Evolutionary conservation across 2,888 invertebrate genomes (phyloP).

Genomic region (Hartigia nigra): DNA sequence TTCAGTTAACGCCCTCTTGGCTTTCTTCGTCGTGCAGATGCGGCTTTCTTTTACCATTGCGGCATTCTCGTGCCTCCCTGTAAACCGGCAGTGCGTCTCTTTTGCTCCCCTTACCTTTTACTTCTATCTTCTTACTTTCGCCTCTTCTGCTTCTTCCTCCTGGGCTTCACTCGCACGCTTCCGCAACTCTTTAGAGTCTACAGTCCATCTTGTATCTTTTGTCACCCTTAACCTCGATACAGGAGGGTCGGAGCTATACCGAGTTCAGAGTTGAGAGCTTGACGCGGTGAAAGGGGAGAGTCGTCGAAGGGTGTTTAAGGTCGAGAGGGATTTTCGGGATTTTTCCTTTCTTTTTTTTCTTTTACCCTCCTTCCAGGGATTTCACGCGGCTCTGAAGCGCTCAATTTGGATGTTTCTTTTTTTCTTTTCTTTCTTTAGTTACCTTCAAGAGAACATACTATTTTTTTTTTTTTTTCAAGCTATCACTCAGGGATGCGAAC

Average conservation of each 20-base stretch:
- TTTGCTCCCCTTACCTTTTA: conserved; percentile 18
- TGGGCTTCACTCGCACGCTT: neutral
- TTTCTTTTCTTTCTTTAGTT: neutral
- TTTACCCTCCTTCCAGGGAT: neutral
- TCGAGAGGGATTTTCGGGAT: conserved; percentile 22
- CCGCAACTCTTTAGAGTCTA: conserved; percentile 4
- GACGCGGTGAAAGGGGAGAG: neutral
- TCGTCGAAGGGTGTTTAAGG: neutral
- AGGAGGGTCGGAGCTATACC: neutral
- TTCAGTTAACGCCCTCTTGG: conserved; percentile 65
- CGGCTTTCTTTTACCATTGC: conserved; percentile 1
- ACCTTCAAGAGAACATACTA: neutral
- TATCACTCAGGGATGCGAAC: neutral
- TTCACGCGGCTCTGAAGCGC: neutral
- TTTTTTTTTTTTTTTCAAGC: neutral
- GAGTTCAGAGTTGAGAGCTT: neutral
- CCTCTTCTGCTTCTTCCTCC: conserved; percentile 25
- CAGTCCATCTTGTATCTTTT: neutral
- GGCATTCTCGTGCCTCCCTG: conserved; percentile 1
- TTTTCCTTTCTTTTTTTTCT: conserved; percentile 10
- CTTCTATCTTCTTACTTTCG: conserved; percentile 11
- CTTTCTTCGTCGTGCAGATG: conserved; percentile 34
- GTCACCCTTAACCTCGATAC: neutral
- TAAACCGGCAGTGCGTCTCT: neutral
- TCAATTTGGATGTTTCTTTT: neutral